phyloP scores from a whole-genome alignment of 2,113 vertebrate species.

The Cynocephalus volans region DNA sequence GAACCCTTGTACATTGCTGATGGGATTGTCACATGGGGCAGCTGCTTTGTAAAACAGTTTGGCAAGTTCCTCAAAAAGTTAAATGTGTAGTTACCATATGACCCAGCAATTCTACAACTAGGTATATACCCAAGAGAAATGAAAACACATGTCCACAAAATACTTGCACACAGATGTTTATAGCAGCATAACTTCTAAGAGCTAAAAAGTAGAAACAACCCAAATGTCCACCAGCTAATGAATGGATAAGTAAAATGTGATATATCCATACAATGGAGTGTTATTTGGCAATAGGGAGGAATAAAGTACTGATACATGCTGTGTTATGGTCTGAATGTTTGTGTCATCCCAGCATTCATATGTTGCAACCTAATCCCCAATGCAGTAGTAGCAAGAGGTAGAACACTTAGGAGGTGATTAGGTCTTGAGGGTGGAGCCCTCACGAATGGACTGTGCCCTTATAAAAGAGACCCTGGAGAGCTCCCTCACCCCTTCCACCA shows the following conservation, averaged over 20 bases:
- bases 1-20: background rate
- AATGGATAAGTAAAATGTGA: background rate
- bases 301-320: accelerated
- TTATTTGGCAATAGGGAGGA: background rate
- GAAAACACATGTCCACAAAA: background rate
- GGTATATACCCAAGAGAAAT: background rate
- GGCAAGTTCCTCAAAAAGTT: background rate
- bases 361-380: background rate
- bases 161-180: background rate
- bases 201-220: background rate
- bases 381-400: background rate
- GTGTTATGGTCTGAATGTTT: background rate
- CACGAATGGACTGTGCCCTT: background rate
- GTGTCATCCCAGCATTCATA: background rate
- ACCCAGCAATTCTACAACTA: background rate
- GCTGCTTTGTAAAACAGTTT: background rate
- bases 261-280: accelerated
- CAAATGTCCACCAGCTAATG: too few relatives aligned
- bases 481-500: background rate
- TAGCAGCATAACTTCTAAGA: background rate
- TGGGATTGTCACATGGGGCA: background rate
- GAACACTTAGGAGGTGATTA: too few relatives aligned
- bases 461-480: background rate
- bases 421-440: too few relatives aligned
- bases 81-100: background rate